phyloP scores from a whole-genome alignment of 2,113 vertebrate genomes.

The Rhea americana region DNA sequence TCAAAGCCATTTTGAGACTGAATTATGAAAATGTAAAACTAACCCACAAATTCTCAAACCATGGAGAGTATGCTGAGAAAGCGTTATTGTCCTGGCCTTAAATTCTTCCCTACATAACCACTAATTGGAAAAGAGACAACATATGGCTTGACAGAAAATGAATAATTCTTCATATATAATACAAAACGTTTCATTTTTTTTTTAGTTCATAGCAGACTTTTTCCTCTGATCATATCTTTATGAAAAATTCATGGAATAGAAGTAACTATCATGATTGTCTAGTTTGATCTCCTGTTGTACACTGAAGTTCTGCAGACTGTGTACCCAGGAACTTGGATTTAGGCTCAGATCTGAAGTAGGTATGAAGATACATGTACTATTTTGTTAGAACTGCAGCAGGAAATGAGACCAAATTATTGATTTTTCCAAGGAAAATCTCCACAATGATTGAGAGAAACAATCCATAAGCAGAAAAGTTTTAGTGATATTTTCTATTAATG shows the following conservation, averaged over 20 bases:
- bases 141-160: not conserved
- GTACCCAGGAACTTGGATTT: not conserved
- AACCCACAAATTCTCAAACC: not conserved
- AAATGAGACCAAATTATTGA: not conserved
- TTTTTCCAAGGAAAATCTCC: not conserved
- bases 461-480: not conserved
- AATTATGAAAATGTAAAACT: not conserved
- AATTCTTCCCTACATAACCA: not conserved
- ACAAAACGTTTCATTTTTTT: not conserved
- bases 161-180: not conserved
- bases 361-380: not conserved
- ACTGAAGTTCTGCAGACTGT: accelerated
- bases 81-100: not conserved
- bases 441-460: not conserved
- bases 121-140: not conserved
- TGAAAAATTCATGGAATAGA: not conserved
- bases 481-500: not conserved
- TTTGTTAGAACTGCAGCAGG: not conserved
- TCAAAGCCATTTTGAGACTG: not conserved
- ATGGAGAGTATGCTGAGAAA: not conserved
- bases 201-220: not conserved
- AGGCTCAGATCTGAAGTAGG: not conserved
- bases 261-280: not conserved
- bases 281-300: not conserved
- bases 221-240: not conserved